These are phyloP conservation scores for Psix sp. DNA, from an alignment of 1,140 invertebrate genomes.

Conservation along the genomic window DNA sequence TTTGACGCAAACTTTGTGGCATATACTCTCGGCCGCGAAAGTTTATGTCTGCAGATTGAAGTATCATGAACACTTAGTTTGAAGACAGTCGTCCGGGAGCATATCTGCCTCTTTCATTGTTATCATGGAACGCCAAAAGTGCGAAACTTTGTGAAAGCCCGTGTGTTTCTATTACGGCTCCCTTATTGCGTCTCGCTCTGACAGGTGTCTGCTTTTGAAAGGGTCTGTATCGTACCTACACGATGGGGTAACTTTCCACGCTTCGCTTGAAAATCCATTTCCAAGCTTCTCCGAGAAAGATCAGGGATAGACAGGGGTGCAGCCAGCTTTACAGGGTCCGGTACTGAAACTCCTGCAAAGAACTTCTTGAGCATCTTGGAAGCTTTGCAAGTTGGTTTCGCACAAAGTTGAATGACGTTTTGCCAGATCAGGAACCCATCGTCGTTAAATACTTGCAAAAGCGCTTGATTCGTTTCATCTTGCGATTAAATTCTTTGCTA, in stretches of 20 bases:
- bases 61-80: conserved; percentile 52
- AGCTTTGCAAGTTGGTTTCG: conserved; percentile 26
- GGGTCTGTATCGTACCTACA: conserved; percentile 39
- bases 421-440: conserved; percentile 4
- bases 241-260: conserved; percentile 56
- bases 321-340: conserved; percentile 24
- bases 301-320: conserved; percentile 8
- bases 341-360: conserved; percentile 21
- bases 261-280: conserved; percentile 60
- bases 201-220: conserved; percentile 61
- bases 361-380: conserved; percentile 35
- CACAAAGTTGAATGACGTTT: conserved; percentile 41
- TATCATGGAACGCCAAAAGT: conserved; percentile 44
- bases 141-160: conserved; percentile 47
- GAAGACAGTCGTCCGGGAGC: conserved; percentile 42
- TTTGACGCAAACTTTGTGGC: conserved; percentile 15
- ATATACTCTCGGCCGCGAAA: conserved; percentile 30
- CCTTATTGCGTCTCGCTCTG: conserved; percentile 53
- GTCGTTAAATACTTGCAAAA: neutral
- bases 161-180: conserved; percentile 47
- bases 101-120: conserved; percentile 44
- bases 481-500: too few species aligned
- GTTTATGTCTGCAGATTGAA: conserved; percentile 47
- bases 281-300: conserved; percentile 15
- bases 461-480: too few species aligned